phyloP scores from a whole-genome alignment of 2,113 vertebrate species.

The Myiozetetes cayanensis region DNA sequence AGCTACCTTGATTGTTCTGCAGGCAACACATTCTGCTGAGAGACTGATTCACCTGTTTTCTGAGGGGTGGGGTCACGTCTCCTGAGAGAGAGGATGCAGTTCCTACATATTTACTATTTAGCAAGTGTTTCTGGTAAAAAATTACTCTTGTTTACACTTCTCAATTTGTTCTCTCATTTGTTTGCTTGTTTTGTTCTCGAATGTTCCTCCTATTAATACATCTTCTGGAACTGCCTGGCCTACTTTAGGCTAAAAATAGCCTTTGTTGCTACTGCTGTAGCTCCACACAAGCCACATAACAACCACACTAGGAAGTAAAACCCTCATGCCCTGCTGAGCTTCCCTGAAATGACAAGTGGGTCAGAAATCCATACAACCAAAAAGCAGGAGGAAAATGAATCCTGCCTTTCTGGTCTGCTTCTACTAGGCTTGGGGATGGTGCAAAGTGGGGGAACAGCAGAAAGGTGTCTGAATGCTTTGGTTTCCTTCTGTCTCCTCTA shows the following conservation, averaged over 20 bases:
- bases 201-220: conserved; percentile 43
- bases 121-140: neutral
- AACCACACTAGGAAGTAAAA: neutral
- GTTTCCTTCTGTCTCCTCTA: neutral
- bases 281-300: neutral
- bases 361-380: neutral
- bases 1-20: neutral
- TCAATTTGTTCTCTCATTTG: neutral
- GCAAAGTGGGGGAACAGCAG: neutral
- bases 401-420: neutral
- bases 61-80: neutral
- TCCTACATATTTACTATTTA: neutral
- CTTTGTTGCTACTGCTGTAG: conserved; percentile 8
- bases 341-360: neutral
- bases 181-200: conserved; percentile 43
- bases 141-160: neutral
- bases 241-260: conserved; percentile 70
- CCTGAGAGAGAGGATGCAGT: neutral
- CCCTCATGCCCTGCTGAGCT: neutral
- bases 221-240: conserved; percentile 46
- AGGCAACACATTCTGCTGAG: neutral
- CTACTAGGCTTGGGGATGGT: neutral
- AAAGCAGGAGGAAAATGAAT: neutral
- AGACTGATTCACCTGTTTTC: neutral
- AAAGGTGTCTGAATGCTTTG: neutral